These are phyloP conservation scores for Nephila pilipes DNA, from an alignment of 1,140 invertebrate species.

Conservation along the genomic window DNA sequence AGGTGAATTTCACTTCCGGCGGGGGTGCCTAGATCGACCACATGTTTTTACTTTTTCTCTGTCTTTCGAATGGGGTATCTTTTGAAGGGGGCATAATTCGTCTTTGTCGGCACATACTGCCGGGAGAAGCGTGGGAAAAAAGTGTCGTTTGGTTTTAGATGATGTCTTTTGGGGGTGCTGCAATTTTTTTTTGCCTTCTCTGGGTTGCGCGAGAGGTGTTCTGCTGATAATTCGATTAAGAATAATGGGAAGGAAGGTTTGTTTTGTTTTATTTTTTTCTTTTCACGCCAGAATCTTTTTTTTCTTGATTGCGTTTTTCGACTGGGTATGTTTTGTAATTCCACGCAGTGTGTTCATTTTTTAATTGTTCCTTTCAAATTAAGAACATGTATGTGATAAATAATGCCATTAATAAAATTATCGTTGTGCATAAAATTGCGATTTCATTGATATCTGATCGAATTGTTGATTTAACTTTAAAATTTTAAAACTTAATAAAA, in stretches of 20 bases:
- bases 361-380: no score
- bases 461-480: no score
- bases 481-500: no score
- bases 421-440: no score
- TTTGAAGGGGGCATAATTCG: not conserved
- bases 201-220: not conserved
- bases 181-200: not conserved
- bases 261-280: not conserved
- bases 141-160: constrained; percentile 28
- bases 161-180: constrained; percentile 10
- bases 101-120: constrained; percentile 58
- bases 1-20: constrained; percentile 34
- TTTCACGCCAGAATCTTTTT: not conserved
- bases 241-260: constrained; percentile 42
- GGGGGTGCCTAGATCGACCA: constrained; percentile 51
- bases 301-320: not conserved
- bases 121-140: constrained; percentile 66
- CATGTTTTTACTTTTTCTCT: constrained; percentile 43
- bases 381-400: no score
- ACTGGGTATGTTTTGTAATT: not conserved
- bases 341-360: no score
- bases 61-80: not conserved
- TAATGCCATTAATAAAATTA: no score
- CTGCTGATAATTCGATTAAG: constrained; percentile 53
- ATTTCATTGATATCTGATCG: no score